Evolutionary conservation across 2,888 invertebrate genomes (phyloP).

Genomic region (Diabrotica balteata): DNA sequence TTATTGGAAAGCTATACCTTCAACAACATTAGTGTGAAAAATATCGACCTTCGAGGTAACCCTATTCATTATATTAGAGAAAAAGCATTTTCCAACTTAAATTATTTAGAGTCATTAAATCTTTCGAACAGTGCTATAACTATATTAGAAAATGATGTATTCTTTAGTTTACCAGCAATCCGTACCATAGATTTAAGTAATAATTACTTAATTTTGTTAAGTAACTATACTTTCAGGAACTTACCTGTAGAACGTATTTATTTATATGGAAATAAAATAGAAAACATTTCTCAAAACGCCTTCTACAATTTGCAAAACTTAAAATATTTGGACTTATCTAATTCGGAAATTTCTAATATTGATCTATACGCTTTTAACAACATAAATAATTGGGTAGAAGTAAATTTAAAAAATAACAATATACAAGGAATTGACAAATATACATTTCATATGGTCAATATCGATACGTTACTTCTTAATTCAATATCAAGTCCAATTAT

Average conservation of each 20-base stretch:
- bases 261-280: constrained; percentile 16
- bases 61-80: constrained; percentile 2
- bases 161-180: constrained; percentile 6
- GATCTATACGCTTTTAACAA: constrained; percentile 12
- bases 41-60: constrained; percentile 8
- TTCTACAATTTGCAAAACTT: constrained; percentile 19
- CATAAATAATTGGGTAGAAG: neutral
- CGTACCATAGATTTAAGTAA: constrained; percentile 22
- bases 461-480: neutral
- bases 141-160: constrained; percentile 15
- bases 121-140: constrained; percentile 12
- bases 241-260: constrained; percentile 11
- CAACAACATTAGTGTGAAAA: neutral
- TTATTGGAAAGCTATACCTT: constrained; percentile 6
- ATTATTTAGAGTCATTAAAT: constrained; percentile 1
- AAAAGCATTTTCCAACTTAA: constrained; percentile 9
- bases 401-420: constrained; percentile 24
- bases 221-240: constrained; percentile 15
- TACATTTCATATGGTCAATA: neutral
- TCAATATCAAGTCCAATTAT: neutral
- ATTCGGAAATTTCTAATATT: constrained; percentile 4
- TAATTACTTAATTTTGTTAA: constrained; percentile 15
- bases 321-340: constrained; percentile 13
- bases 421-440: constrained; percentile 2
- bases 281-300: constrained; percentile 9